Evolutionary conservation across 2,888 invertebrate genomes (phyloP).

Genomic region (Microdon myrmicae): DNA sequence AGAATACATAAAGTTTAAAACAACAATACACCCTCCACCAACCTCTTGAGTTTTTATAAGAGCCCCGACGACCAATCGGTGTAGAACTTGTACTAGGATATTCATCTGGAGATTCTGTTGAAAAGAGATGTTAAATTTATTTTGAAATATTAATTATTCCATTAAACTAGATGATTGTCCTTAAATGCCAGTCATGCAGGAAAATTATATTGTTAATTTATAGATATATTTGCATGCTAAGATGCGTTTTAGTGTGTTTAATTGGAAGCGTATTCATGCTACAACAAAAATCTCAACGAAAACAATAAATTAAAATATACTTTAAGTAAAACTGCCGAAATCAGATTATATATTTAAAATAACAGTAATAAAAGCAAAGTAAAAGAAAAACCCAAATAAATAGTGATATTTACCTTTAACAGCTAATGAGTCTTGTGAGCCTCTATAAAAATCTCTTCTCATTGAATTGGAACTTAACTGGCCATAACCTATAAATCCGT

Average conservation of each 20-base stretch:
- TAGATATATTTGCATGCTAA: slow-evolving; percentile 15
- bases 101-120: slow-evolving; percentile 67
- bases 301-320: slow-evolving; percentile 20
- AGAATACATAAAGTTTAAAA: slow-evolving; percentile 30
- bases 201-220: slow-evolving; percentile 1
- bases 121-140: slow-evolving; percentile 42
- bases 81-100: slow-evolving; percentile 71
- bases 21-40: slow-evolving; percentile 65
- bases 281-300: slow-evolving; percentile 38
- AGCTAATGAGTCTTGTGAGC: slow-evolving; percentile 89
- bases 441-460: slow-evolving; percentile 91
- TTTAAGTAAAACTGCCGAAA: slow-evolving; percentile 28
- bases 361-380: slow-evolving; percentile 18
- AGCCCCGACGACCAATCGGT: slow-evolving; percentile 82
- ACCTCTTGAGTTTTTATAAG: slow-evolving; percentile 90
- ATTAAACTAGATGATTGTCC: slow-evolving; percentile 5
- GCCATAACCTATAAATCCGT: slow-evolving; percentile 72
- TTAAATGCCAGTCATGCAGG: slow-evolving; percentile 3
- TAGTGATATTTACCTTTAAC: slow-evolving; percentile 75
- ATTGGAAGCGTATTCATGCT: slow-evolving; percentile 11
- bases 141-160: slow-evolving; percentile 8
- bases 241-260: slow-evolving; percentile 10
- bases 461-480: slow-evolving; percentile 73
- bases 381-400: slow-evolving; percentile 45
- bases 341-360: slow-evolving; percentile 39